phyloP scores from a whole-genome alignment of 2,888 invertebrate species.

The Phlogophora meticulosa region DNA sequence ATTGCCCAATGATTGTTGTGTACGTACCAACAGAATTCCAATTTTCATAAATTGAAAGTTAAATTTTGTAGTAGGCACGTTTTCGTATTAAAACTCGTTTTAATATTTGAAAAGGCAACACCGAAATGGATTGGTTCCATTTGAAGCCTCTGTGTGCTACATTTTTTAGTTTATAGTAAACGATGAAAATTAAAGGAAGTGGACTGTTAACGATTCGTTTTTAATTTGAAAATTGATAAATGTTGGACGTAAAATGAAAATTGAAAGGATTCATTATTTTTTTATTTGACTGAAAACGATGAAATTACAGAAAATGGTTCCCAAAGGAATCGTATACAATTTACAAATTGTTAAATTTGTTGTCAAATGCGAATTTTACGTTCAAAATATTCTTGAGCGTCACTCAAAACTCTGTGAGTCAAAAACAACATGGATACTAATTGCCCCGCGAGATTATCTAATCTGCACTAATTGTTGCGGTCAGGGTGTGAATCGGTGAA shows the following conservation, averaged over 20 bases:
- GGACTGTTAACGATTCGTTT: background rate
- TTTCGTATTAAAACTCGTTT: conserved; percentile 49
- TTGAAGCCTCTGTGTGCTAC: conserved; percentile 17
- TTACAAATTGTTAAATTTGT: too few relatives aligned
- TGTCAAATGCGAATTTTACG: too few relatives aligned
- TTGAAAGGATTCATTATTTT: too few relatives aligned
- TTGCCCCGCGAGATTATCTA: background rate
- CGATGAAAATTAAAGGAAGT: background rate
- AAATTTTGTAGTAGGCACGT: conserved; percentile 43
- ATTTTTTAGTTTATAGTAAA: conserved; percentile 3
- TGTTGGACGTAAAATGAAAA: background rate
- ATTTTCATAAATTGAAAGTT: conserved; percentile 51
- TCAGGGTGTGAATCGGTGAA: conserved; percentile 2
- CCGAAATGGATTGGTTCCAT: conserved; percentile 52
- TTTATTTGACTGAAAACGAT: too few relatives aligned
- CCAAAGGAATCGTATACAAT: too few relatives aligned
- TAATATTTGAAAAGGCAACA: conserved; percentile 50
- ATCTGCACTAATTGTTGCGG: conserved; percentile 7
- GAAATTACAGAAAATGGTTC: too few relatives aligned
- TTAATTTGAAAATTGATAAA: background rate
- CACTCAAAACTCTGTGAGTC: background rate
- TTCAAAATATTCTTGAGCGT: too few relatives aligned
- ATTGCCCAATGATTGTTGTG: conserved; percentile 35
- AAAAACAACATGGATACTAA: background rate
- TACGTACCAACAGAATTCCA: conserved; percentile 23